These are phyloP conservation scores for Corythornis madagascariensis DNA, from an alignment of 2,113 vertebrate species.

Conservation along the genomic window DNA sequence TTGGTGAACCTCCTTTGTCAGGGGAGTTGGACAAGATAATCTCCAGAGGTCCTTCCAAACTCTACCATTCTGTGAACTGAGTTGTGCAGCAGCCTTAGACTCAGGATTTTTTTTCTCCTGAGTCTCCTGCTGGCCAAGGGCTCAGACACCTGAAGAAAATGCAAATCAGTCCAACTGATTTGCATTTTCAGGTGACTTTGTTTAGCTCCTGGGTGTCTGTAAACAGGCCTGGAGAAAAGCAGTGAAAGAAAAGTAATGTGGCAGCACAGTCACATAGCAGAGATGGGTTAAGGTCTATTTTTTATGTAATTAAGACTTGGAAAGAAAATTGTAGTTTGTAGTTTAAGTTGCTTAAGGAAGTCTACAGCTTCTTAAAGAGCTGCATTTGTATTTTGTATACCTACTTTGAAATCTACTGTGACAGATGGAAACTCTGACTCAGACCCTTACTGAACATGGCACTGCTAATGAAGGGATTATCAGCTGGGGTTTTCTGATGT, in stretches of 20 bases:
- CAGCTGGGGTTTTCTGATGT: not conserved
- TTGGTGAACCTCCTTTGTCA: too few relatives aligned
- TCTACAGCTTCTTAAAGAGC: not conserved
- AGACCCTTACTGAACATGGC: not conserved
- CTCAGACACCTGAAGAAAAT: not conserved
- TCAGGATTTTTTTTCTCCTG: not conserved
- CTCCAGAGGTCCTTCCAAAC: too few relatives aligned
- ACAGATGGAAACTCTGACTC: not conserved
- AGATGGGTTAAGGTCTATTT: not conserved
- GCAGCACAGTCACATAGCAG: not conserved
- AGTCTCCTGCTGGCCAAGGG: not conserved
- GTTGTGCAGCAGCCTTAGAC: not conserved
- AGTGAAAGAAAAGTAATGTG: not conserved
- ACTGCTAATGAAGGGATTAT: not conserved
- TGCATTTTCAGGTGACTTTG: not conserved
- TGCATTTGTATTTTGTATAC: not conserved
- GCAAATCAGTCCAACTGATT: not conserved
- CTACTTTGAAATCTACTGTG: not conserved
- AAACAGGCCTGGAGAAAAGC: not conserved
- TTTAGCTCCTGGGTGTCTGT: not conserved
- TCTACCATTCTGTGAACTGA: not conserved
- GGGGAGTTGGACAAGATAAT: too few relatives aligned
- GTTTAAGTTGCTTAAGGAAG: not conserved
- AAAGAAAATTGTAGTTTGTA: not conserved
- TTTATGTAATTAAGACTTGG: not conserved